These are phyloP conservation scores for Ornithoptera priamus DNA, from an alignment of 2,888 invertebrate genomes.

Conservation along the genomic window DNA sequence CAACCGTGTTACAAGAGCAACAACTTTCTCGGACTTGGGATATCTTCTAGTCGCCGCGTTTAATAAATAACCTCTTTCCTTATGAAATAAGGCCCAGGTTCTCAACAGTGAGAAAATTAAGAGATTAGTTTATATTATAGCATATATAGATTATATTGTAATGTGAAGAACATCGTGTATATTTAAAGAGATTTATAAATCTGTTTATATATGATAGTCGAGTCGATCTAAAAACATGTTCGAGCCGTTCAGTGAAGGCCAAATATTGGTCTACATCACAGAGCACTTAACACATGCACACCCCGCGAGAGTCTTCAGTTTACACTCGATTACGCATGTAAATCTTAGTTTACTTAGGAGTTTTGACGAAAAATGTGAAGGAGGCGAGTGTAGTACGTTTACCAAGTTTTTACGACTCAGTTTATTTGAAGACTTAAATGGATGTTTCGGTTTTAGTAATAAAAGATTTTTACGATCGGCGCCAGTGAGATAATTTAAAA, in stretches of 20 bases:
- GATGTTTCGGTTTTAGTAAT: slow-evolving; percentile 28
- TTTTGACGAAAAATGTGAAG: slow-evolving; percentile 27
- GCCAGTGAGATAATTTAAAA: slow-evolving; percentile 22
- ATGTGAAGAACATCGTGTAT: background rate
- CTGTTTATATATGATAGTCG: slow-evolving; percentile 17
- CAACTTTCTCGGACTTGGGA: too few species aligned
- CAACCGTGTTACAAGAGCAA: too few species aligned
- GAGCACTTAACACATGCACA: slow-evolving; percentile 30
- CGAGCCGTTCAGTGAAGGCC: slow-evolving; percentile 18
- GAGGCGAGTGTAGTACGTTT: slow-evolving; percentile 18
- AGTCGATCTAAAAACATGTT: slow-evolving; percentile 24
- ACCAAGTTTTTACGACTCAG: slow-evolving; percentile 27
- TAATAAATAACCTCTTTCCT: too few species aligned
- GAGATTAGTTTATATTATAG: too few species aligned
- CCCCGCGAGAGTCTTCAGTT: slow-evolving; percentile 20
- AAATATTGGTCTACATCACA: slow-evolving; percentile 30
- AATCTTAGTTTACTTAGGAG: slow-evolving; percentile 31
- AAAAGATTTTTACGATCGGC: slow-evolving; percentile 23
- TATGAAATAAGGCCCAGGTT: too few species aligned
- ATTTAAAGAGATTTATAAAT: slow-evolving; percentile 4
- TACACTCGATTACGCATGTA: slow-evolving; percentile 31
- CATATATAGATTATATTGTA: too few species aligned
- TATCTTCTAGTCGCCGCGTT: too few species aligned
- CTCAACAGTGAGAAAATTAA: too few species aligned
- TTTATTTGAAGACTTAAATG: slow-evolving; percentile 29